Base-by-base conservation (phyloP, 2,113 vertebrate genomes). In the Sinocyclocheilus maitianheensis region DNA sequence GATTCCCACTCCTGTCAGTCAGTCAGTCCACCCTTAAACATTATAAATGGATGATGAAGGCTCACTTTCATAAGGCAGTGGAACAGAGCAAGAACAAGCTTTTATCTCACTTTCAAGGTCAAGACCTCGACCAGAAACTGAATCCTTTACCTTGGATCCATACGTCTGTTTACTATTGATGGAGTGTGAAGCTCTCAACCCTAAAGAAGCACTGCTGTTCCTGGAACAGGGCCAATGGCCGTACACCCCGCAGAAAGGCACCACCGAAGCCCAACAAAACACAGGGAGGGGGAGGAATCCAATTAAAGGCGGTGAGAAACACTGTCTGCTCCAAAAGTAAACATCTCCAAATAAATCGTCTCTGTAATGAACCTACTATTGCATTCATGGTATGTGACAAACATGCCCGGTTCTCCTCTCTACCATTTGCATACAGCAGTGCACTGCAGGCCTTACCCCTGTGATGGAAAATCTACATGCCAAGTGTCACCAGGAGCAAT, bases 371-470 rank as follows among this genome's bases (percentile, higher is more conserved):
- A 43, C 63, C 26, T 60, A 82, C 5, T 72, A 67, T 87, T 79
- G 55, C 46, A 77, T 40, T 26, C 71, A 75, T 81, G 43, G 78
- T 85, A 79, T 37, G 62, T 77, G 62, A 81, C 80, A 84, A 37
- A 63, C 14, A 13, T 60, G 67, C n/a, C 26, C 76, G 37, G 24
- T 55, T 81, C 16, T 30, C 71, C 24, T 53, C 46, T 75, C 81
- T 72, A 20, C 76, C 37, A 87, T 87, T 88, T 86, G 84, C 75
- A 89, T 89, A 85, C 48, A 81, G 46, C 67, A 77, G 30, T 60
- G 51, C 79, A 85, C 53, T 0, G n/a, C 12, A 58, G 65, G 24
- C 5, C 53, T 55, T 34, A 30, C 24, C 71, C 48, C 53, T 67
- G 37, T 34, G 55, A 60, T 67, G 46, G 81, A 84, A 82, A 79